These are phyloP conservation scores for Caenorhabditis brenneri DNA, from an alignment of 1,140 invertebrate genomes.

Conservation along the genomic window DNA sequence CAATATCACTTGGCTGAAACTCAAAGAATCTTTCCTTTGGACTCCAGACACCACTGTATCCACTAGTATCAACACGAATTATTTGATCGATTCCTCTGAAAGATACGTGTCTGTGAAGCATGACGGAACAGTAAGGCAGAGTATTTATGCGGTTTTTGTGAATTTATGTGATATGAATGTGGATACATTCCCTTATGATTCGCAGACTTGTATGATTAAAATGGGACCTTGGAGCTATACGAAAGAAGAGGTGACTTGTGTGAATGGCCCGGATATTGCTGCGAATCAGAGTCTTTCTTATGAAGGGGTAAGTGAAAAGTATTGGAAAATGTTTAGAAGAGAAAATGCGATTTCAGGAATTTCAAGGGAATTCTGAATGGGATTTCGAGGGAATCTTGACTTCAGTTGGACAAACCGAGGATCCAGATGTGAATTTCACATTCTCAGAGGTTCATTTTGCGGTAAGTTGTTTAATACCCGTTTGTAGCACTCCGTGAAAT, in stretches of 20 bases:
- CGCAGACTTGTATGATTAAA: slow-evolving; percentile 41
- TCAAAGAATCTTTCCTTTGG: slow-evolving; percentile 33
- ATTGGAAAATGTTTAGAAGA: not conserved
- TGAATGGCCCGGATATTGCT: not conserved
- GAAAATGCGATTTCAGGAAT: not conserved
- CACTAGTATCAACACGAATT: slow-evolving; percentile 14
- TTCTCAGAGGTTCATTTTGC: slow-evolving; percentile 29
- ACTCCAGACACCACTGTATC: slow-evolving; percentile 42
- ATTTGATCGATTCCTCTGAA: not conserved
- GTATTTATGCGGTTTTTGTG: slow-evolving; percentile 35
- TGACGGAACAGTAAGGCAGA: slow-evolving; percentile 21
- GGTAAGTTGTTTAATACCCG: not conserved
- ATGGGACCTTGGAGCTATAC: slow-evolving; percentile 53
- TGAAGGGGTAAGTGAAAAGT: not conserved
- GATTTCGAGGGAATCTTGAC: slow-evolving; percentile 26
- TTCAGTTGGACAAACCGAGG: not conserved
- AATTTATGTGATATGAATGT: slow-evolving; percentile 48
- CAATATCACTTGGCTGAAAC: slow-evolving; percentile 39
- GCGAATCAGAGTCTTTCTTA: not conserved
- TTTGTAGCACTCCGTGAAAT: too few relatives aligned
- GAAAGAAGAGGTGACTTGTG: not conserved
- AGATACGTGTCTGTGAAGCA: slow-evolving; percentile 1
- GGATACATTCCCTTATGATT: slow-evolving; percentile 47
- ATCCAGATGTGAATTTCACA: slow-evolving; percentile 17
- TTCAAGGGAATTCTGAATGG: slow-evolving; percentile 32